phyloP scores from a whole-genome alignment of 2,113 vertebrate species.

The Phalacrocorax aristotelis region DNA sequence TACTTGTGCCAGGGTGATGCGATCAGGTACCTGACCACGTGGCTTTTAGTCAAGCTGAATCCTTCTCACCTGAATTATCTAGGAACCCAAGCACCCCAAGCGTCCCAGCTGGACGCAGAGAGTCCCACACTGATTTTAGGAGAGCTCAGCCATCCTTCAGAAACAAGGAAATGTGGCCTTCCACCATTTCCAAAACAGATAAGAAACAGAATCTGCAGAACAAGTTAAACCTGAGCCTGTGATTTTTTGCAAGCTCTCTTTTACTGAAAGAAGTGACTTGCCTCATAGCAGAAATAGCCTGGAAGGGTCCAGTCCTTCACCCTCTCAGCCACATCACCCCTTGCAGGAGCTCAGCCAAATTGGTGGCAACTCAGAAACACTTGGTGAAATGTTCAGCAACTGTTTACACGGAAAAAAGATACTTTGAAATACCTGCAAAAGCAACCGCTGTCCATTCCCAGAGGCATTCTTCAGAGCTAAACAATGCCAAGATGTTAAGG shows the following conservation, averaged over 20 bases:
- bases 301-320: not conserved
- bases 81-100: not conserved
- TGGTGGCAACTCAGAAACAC: not conserved
- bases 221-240: not conserved
- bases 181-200: not conserved
- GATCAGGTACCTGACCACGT: accelerated
- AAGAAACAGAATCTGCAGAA: not conserved
- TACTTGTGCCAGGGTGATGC: not conserved
- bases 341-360: not conserved
- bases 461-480: not conserved
- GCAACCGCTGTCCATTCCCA: not conserved
- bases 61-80: not conserved
- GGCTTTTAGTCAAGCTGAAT: not conserved
- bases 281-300: not conserved
- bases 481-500: not conserved
- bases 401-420: not conserved
- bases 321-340: not conserved
- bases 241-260: not conserved
- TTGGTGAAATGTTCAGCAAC: not conserved
- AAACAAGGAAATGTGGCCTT: not conserved
- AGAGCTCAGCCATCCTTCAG: not conserved
- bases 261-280: not conserved
- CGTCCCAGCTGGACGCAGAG: not conserved
- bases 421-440: not conserved
- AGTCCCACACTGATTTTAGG: not conserved